Evolutionary conservation across 2,797 vertebrate genomes (phyloP).

Genomic region (Falco berigora): DNA sequence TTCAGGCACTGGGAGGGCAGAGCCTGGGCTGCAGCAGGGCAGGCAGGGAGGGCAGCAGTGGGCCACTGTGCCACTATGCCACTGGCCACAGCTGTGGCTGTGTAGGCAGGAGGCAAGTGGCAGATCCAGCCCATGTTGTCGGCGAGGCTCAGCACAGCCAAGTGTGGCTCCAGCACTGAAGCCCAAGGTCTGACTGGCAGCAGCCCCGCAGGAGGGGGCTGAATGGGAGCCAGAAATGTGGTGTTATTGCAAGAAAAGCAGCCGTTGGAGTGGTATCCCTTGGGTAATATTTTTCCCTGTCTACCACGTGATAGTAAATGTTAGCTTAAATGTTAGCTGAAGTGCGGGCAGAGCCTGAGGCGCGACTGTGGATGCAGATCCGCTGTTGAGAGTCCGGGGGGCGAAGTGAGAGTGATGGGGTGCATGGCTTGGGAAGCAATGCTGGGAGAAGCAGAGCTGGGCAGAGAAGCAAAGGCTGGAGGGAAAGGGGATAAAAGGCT

Average conservation of each 20-base stretch:
- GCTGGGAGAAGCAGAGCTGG: not conserved
- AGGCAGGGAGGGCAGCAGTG: not conserved
- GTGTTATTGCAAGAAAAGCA: not conserved
- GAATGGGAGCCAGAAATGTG: not conserved
- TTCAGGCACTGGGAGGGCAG: not conserved
- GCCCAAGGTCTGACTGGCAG: not conserved
- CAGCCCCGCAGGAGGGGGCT: not conserved
- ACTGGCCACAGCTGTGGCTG: fast-evolving
- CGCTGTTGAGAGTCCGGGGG: fast-evolving
- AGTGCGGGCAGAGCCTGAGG: not conserved
- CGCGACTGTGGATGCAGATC: not conserved
- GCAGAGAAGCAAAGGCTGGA: not conserved
- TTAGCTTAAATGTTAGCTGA: not conserved
- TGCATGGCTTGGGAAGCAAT: not conserved
- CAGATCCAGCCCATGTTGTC: not conserved
- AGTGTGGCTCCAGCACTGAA: not conserved
- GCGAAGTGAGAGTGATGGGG: fast-evolving
- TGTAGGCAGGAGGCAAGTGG: fast-evolving
- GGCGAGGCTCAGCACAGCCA: not conserved
- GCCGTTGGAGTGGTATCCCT: not conserved
- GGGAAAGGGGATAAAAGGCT: not conserved
- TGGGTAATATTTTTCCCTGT: not conserved
- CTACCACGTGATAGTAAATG: not conserved
- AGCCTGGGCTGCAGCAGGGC: not conserved
- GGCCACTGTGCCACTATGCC: not conserved